phyloP scores from a whole-genome alignment of 2,797 vertebrate genomes.

The Anas capensis region DNA sequence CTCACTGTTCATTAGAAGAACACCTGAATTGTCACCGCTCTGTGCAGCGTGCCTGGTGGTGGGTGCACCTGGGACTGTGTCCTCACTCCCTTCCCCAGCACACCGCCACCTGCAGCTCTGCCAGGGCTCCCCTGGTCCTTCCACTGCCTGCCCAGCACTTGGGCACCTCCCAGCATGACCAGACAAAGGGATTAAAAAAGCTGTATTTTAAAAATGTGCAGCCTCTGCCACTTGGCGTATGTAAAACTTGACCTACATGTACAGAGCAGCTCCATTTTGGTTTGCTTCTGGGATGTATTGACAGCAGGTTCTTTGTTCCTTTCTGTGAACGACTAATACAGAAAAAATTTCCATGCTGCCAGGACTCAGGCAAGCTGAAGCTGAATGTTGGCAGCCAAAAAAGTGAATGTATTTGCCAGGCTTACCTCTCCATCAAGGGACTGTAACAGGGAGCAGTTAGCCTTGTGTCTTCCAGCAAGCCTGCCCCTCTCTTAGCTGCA shows the following conservation, averaged over 20 bases:
- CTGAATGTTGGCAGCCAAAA: not conserved
- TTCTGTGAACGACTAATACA: not conserved
- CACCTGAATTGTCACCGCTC: not conserved
- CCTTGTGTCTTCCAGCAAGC: not conserved
- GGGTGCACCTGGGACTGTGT: not conserved
- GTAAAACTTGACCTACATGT: not conserved
- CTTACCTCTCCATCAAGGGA: not conserved
- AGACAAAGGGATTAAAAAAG: not conserved
- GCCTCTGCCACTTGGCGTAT: not conserved
- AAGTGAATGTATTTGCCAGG: not conserved
- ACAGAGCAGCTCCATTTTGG: not conserved
- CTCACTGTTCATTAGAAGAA: not conserved
- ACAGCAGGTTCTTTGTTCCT: not conserved
- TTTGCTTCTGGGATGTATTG: not conserved
- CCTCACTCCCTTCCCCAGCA: rapidly evolving
- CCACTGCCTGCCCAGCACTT: not conserved
- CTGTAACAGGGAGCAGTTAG: not conserved
- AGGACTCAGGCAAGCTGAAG: not conserved
- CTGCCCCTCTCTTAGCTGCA: slow-evolving; percentile 2
- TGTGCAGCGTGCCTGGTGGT: not conserved
- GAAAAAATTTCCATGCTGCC: not conserved
- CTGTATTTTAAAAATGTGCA: not conserved
- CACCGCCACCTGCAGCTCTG: not conserved
- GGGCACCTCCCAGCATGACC: rapidly evolving
- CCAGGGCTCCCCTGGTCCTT: not conserved